These are phyloP conservation scores for Alviniconcha marisindica DNA, from an alignment of 1,140 invertebrate genomes.

Conservation along the genomic window DNA sequence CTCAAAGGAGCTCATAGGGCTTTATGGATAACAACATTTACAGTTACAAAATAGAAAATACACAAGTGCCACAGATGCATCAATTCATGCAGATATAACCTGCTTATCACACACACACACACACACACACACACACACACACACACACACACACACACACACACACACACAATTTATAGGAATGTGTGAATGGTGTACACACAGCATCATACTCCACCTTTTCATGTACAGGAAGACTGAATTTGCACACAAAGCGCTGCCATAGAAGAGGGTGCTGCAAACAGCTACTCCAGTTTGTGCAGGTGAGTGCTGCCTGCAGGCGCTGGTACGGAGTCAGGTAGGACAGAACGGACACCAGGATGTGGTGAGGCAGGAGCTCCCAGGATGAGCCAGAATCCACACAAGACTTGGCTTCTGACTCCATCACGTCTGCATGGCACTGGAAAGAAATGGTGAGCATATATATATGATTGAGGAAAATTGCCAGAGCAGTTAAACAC, in stretches of 20 bases:
- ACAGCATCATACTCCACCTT: background rate
- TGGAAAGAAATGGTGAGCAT: no score
- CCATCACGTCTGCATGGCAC: background rate
- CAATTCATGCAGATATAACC: no score
- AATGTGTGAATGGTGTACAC: background rate
- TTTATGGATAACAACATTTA: no score
- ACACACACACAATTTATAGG: background rate
- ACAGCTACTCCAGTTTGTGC: constrained; percentile 46
- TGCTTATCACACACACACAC: background rate
- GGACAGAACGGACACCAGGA: constrained; percentile 53
- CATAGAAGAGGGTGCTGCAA: constrained; percentile 49
- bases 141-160: background rate
- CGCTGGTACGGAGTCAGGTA: constrained; percentile 44
- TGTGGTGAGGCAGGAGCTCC: constrained; percentile 49
- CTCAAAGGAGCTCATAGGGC: no score
- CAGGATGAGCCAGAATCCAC: background rate
- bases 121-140: background rate
- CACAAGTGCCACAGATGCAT: background rate
- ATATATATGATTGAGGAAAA: no score
- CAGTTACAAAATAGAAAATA: no score
- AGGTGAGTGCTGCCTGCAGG: constrained; percentile 46
- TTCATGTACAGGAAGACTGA: constrained; percentile 37
- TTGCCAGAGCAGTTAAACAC: no score
- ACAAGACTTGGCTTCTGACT: background rate
- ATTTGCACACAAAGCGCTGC: constrained; percentile 45